Evolutionary conservation across 2,113 vertebrate genomes (phyloP), one percentile per base, ranked within the genome.

Genomic region (Carettochelys insculpta): DNA sequence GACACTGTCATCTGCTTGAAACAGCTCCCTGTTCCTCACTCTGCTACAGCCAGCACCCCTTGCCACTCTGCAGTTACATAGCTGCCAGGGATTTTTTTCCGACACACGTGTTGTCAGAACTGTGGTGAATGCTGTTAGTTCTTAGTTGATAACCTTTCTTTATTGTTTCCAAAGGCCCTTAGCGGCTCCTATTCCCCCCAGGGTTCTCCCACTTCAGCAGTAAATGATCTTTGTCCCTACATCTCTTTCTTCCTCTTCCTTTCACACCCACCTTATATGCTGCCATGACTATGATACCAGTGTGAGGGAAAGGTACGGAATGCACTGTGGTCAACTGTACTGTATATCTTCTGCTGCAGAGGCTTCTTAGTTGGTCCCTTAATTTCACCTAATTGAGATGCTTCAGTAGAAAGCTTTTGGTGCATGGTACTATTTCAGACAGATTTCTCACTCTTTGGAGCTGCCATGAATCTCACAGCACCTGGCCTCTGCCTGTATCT

Each of bases 61-160:
- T 0, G 3, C 79, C 89, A 96, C 88, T 83, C 83, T 93, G 88
- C 56, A 95, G 86, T 91, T 95, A 45, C 79, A 90, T 76, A 89
- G 94, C 92, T 92, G 92, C 96, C 95, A 96, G 96, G 96, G 93
- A 95, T 88, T 94, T 96, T 92, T 41, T 90, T 96, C 75, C 92
- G 92, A 90, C 17, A 13, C 77, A 92, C 79, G 77, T 73, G 87
- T n/a, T 51, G 88, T 83, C 89, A 84, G 86, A 92, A 77, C 58
- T 90, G 83, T 92, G 92, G 54, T 89, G 89, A 85, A 84, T 77
- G 71, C 78, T 81, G 48, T 79, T 94, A 38, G 68, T 90, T 97
- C 43, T 82, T 82, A 77, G 68, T 77, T 85, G 87, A 9, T 48
- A 91, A 52, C 25, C 17, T 65, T 82, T 92, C 45, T 79, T 9